These are phyloP conservation scores for Dendrocincla tyrannina DNA, from an alignment of 2,797 vertebrate genomes.

Conservation along the genomic window DNA sequence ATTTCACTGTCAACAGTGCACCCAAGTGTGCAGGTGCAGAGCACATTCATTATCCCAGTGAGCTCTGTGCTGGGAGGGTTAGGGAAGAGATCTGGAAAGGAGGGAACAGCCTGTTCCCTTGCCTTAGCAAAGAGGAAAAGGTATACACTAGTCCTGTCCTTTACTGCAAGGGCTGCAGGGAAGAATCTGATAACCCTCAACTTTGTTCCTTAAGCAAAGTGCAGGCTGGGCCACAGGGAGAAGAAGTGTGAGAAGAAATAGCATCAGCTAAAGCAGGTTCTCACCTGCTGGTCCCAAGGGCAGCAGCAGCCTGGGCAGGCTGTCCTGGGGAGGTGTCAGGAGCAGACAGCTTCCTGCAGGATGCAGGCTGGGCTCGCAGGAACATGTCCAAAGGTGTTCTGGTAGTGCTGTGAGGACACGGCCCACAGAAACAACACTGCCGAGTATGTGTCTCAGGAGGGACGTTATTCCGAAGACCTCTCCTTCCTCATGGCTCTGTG, in stretches of 20 bases:
- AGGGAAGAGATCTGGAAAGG: not conserved
- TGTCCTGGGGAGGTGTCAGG: not conserved
- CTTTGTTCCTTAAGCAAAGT: not conserved
- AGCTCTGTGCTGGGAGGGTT: not conserved
- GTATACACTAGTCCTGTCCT: not conserved
- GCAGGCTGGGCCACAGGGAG: not conserved
- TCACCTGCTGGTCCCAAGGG: not conserved
- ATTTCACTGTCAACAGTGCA: not conserved
- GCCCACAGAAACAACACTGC: not conserved
- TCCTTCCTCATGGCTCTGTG: not conserved
- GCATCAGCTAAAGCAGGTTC: not conserved
- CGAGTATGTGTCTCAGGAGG: not conserved
- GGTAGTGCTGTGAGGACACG: not conserved
- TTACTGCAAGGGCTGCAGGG: not conserved
- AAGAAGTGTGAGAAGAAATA: fast-evolving
- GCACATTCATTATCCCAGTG: not conserved
- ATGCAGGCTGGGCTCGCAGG: not conserved
- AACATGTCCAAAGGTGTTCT: not conserved
- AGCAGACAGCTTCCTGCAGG: not conserved
- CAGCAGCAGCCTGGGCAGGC: not conserved
- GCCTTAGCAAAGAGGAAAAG: not conserved
- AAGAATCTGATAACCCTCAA: not conserved
- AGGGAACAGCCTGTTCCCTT: not conserved
- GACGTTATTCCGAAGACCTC: not conserved
- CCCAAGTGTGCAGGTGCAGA: not conserved